These are phyloP conservation scores for Sebastes variabilis DNA, from an alignment of 2,797 vertebrate species.

Conservation along the genomic window DNA sequence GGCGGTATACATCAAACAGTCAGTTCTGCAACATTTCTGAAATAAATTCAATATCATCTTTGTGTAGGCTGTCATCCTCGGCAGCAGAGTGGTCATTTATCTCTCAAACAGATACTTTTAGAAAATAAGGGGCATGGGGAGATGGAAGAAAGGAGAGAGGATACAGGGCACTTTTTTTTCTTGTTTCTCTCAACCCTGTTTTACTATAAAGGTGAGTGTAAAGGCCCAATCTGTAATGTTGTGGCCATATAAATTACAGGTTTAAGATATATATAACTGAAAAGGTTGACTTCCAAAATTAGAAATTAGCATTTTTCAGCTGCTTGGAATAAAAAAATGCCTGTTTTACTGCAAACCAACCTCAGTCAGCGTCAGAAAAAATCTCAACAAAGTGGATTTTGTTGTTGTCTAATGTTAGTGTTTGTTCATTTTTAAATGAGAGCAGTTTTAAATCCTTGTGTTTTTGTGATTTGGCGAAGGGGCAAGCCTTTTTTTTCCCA, in stretches of 20 bases:
- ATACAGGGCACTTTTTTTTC: slow-evolving; percentile 55
- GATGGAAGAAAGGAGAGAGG: slow-evolving; percentile 67
- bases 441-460: background rate
- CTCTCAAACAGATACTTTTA: slow-evolving; percentile 87
- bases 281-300: background rate
- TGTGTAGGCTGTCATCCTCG: slow-evolving; percentile 89
- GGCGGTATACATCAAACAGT: slow-evolving; percentile 89
- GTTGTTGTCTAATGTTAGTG: background rate
- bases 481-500: background rate
- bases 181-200: slow-evolving; percentile 42
- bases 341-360: background rate
- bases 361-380: background rate
- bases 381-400: background rate
- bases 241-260: slow-evolving; percentile 12
- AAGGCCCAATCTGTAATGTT: slow-evolving; percentile 19
- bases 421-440: background rate
- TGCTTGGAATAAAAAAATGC: background rate
- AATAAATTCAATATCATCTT: slow-evolving; percentile 93
- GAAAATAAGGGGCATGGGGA: slow-evolving; percentile 75
- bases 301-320: slow-evolving; percentile 8
- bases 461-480: background rate
- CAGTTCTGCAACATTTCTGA: slow-evolving; percentile 91
- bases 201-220: slow-evolving; percentile 38
- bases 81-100: slow-evolving; percentile 85
- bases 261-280: background rate